Evolutionary conservation across 2,113 vertebrate genomes (phyloP).

Genomic region (Spea multiplicata): DNA sequence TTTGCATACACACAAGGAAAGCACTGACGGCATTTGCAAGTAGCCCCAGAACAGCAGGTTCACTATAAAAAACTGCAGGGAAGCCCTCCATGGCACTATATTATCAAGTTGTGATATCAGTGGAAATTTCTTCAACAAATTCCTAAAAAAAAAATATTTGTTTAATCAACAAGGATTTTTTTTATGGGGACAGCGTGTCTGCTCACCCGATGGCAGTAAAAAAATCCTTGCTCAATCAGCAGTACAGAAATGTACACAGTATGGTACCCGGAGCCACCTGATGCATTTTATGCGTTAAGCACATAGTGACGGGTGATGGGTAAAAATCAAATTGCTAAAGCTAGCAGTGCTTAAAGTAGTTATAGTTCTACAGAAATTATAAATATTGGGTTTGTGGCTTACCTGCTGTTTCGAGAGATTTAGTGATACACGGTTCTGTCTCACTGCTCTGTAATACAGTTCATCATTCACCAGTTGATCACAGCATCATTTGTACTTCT

Average conservation of each 20-base stretch:
- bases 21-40: conserved; percentile 83
- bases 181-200: too few species aligned
- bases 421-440: neutral
- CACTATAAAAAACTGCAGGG: conserved; percentile 85
- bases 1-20: conserved; percentile 81
- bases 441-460: neutral
- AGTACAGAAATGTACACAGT: too few species aligned
- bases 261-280: too few species aligned
- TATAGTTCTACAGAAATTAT: neutral
- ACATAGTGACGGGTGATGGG: too few species aligned
- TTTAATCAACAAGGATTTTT: too few species aligned
- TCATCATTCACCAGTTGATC: too few species aligned
- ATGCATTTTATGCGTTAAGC: too few species aligned
- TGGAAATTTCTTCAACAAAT: neutral
- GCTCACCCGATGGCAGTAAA: too few species aligned
- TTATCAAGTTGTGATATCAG: neutral
- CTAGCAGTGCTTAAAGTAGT: neutral
- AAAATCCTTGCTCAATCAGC: too few species aligned
- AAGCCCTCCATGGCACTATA: conserved; percentile 60
- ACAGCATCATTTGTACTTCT: neutral
- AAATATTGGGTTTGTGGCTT: neutral
- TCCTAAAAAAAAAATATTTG: neutral
- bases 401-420: neutral
- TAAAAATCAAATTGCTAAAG: neutral
- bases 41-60: conserved; percentile 81